Evolutionary conservation across 2,888 invertebrate genomes (phyloP).

Genomic region (Drosophila flavopinicola): DNA sequence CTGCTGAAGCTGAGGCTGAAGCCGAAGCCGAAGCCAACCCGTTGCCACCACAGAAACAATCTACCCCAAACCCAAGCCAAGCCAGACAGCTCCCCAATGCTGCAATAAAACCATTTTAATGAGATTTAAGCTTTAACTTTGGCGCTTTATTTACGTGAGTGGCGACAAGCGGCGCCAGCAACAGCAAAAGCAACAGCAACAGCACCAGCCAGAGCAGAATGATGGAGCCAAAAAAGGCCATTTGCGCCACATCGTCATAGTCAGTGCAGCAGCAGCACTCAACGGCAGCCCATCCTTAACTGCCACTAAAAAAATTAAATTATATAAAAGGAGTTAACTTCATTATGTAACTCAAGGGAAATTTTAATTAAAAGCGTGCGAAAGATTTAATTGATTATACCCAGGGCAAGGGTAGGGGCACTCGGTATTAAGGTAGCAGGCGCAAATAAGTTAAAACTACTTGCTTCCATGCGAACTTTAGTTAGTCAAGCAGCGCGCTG

Average conservation of each 20-base stretch:
- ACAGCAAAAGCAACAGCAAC: background rate
- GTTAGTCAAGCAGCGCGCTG: background rate
- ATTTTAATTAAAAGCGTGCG: slow-evolving; percentile 76
- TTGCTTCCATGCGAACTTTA: background rate
- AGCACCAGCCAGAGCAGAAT: background rate
- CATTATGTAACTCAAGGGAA: slow-evolving; percentile 64
- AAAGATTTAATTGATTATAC: slow-evolving; percentile 75
- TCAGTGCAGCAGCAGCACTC: background rate
- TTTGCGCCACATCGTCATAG: slow-evolving; percentile 36
- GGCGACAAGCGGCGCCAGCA: slow-evolving; percentile 23
- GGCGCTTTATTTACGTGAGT: slow-evolving; percentile 73
- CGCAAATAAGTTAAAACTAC: background rate
- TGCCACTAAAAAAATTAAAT: slow-evolving; percentile 11
- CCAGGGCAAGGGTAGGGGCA: slow-evolving; percentile 27
- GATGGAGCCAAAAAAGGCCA: slow-evolving; percentile 43
- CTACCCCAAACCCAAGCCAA: slow-evolving; percentile 7
- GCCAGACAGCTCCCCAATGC: slow-evolving; percentile 20
- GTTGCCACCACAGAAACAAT: slow-evolving; percentile 10
- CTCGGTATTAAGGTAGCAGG: background rate
- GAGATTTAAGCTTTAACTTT: slow-evolving; percentile 78
- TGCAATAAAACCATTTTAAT: slow-evolving; percentile 76
- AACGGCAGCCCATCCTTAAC: background rate
- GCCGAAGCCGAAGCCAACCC: slow-evolving; percentile 30
- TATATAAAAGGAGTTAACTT: slow-evolving; percentile 63
- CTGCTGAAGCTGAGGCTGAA: too few relatives aligned